Percentiles rank a stretch among this genome's conserved stretches.
Evolutionary conservation across 1,140 invertebrate genomes (phyloP).

Genomic region (Trichogramma pretiosum): DNA sequence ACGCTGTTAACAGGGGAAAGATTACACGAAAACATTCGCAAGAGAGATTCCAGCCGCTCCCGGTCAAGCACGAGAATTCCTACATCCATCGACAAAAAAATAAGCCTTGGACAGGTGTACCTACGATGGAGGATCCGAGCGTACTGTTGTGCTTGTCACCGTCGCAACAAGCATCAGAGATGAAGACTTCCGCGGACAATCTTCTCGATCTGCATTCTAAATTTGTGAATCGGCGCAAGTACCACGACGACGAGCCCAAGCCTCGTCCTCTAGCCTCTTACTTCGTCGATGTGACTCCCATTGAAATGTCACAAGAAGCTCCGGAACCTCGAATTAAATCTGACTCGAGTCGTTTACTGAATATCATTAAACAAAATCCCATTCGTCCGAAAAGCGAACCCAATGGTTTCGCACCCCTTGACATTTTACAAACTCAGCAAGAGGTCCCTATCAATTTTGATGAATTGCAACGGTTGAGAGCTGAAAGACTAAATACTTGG

Average conservation of each 20-base stretch:
- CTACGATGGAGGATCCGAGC: constrained; percentile 50
- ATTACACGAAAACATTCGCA: too few relatives aligned
- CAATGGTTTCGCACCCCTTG: too few relatives aligned
- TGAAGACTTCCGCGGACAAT: constrained; percentile 45
- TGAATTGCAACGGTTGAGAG: too few relatives aligned
- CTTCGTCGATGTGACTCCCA: constrained; percentile 20
- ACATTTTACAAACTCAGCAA: too few relatives aligned
- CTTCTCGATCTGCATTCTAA: constrained; percentile 61
- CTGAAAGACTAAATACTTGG: too few relatives aligned
- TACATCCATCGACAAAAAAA: constrained; percentile 28
- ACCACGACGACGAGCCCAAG: constrained; percentile 41
- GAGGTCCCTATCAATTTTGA: too few relatives aligned
- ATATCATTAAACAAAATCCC: constrained; percentile 47
- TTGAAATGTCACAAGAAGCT: neutral
- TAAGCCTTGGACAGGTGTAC: constrained; percentile 50
- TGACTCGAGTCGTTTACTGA: constrained; percentile 35
- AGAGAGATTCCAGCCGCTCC: too few relatives aligned
- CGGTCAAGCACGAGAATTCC: too few relatives aligned
- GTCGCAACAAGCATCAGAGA: constrained; percentile 52
- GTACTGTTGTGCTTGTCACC: constrained; percentile 62
- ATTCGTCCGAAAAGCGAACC: constrained; percentile 9
- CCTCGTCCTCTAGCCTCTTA: constrained; percentile 31
- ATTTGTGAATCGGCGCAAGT: constrained; percentile 53
- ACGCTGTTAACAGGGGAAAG: too few relatives aligned
- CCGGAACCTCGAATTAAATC: constrained; percentile 29